phyloP scores from a whole-genome alignment of 2,113 vertebrate species.

The Mobula birostris region DNA sequence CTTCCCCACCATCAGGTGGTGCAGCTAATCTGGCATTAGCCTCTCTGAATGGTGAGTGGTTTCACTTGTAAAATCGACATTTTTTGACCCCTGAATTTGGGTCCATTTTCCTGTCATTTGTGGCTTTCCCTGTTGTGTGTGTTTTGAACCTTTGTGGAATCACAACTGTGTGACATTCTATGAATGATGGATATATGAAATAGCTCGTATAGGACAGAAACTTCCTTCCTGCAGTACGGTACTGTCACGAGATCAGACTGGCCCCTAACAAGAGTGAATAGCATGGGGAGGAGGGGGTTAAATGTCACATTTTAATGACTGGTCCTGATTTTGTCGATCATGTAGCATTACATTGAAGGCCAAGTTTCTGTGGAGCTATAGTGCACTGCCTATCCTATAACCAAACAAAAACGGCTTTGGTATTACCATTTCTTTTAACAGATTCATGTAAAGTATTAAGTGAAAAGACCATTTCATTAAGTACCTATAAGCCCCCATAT shows the following conservation, averaged over 20 bases:
- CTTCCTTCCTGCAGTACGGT: background rate
- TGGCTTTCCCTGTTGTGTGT: background rate
- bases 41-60: background rate
- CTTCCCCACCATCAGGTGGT: too few relatives aligned
- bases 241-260: background rate
- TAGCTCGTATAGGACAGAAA: background rate
- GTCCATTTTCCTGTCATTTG: background rate
- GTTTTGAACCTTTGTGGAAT: background rate
- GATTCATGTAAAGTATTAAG: constrained; percentile 28
- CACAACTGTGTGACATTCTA: constrained; percentile 7
- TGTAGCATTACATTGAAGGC: background rate
- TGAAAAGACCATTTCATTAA: background rate
- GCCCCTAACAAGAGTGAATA: background rate
- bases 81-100: background rate
- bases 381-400: too few relatives aligned
- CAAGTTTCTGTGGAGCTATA: background rate
- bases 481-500: background rate
- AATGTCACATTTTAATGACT: background rate
- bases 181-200: background rate
- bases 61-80: background rate
- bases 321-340: background rate
- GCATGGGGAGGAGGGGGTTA: background rate
- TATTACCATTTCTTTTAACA: background rate
- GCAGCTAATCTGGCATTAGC: background rate
- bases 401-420: background rate